These are phyloP conservation scores for Macropis europaea DNA, from an alignment of 2,888 invertebrate species.

Conservation along the genomic window DNA sequence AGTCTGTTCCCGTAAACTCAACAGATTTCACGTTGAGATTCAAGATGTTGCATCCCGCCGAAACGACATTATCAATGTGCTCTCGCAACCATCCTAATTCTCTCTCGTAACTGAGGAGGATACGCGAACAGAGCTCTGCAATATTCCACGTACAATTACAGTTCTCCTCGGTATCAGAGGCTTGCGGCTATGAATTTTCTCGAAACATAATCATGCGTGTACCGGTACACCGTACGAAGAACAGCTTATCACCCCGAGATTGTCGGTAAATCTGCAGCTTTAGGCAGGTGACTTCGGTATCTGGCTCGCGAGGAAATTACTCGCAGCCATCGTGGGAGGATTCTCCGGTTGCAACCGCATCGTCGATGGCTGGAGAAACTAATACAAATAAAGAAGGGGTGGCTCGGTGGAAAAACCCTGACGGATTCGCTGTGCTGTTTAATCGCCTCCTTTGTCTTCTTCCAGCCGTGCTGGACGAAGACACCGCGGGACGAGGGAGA, in stretches of 20 bases:
- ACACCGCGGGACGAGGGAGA: not conserved
- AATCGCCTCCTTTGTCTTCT: conserved; percentile 56
- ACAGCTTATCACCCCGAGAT: conserved; percentile 46
- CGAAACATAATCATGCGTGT: not conserved
- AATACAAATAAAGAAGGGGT: conserved; percentile 25
- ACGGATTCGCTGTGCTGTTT: conserved; percentile 45
- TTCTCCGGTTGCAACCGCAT: conserved; percentile 20
- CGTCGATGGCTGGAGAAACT: not conserved
- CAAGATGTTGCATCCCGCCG: too few species aligned
- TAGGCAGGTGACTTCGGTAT: conserved; percentile 24
- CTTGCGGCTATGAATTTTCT: too few species aligned
- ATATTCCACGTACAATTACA: too few species aligned
- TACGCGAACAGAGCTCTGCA: too few species aligned
- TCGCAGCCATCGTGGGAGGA: conserved; percentile 29
- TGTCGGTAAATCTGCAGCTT: conserved; percentile 48
- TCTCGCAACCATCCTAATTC: too few species aligned
- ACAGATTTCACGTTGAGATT: too few species aligned
- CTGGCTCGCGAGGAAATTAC: conserved; percentile 45
- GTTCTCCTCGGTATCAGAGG: too few species aligned
- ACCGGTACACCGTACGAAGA: not conserved
- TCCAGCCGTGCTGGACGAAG: conserved; percentile 1
- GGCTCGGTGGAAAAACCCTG: conserved; percentile 5
- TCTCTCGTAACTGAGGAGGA: too few species aligned
- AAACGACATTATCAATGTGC: too few species aligned
- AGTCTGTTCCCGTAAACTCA: too few species aligned